Evolutionary conservation across 2,113 vertebrate species (phyloP).

Genomic region (Psammodynastes pulverulentus): DNA sequence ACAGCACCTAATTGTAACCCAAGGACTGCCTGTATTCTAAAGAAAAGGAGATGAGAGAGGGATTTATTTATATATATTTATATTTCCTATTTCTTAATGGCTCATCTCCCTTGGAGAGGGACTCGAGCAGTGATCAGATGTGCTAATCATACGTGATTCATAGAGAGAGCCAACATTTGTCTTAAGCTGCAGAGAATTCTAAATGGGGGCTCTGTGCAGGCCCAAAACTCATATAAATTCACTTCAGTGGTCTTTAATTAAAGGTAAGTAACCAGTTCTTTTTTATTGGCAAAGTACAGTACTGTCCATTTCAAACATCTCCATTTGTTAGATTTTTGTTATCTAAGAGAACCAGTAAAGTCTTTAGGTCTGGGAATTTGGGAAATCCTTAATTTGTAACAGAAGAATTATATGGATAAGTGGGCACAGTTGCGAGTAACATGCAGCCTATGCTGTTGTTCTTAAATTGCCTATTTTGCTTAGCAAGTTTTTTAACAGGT

Average conservation of each 20-base stretch:
- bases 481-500: not conserved
- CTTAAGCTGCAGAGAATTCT: not conserved
- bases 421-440: conserved; percentile 15
- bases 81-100: not conserved
- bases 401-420: conserved; percentile 5
- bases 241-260: not conserved
- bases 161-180: not conserved
- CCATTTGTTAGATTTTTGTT: not conserved
- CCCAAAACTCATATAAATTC: not conserved
- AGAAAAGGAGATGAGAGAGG: not conserved
- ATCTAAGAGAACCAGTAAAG: conserved; percentile 27
- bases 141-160: not conserved
- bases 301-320: conserved; percentile 24
- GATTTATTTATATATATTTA: not conserved
- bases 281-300: not conserved
- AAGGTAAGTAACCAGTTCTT: not conserved
- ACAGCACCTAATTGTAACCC: not conserved
- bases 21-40: not conserved
- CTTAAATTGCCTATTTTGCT: not conserved
- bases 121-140: not conserved
- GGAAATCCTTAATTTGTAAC: conserved; percentile 26
- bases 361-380: not conserved
- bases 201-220: not conserved
- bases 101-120: not conserved
- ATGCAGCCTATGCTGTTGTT: conserved; percentile 31